Evolutionary conservation across 2,113 vertebrate genomes (phyloP).

Genomic region (Pogonocichla stellata): DNA sequence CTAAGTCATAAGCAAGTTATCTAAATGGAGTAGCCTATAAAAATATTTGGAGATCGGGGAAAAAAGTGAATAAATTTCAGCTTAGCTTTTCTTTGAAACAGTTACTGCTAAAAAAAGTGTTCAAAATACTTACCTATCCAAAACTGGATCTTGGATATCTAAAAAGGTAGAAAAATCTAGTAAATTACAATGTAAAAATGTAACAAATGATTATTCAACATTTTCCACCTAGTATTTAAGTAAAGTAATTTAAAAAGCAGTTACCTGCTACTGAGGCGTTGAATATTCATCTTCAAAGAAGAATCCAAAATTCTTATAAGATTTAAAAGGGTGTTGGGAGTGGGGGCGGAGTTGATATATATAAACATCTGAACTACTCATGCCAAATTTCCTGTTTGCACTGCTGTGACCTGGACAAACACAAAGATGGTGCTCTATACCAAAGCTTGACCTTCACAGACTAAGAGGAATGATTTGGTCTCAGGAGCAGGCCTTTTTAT

Average conservation of each 20-base stretch:
- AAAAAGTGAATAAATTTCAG: background rate
- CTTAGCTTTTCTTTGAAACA: background rate
- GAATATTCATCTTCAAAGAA: background rate
- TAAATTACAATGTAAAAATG: background rate
- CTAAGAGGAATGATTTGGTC: background rate
- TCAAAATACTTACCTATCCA: conserved; percentile 52
- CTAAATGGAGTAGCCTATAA: background rate
- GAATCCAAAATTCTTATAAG: background rate
- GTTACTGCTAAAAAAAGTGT: background rate
- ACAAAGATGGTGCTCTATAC: background rate
- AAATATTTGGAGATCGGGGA: background rate
- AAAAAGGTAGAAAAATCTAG: background rate
- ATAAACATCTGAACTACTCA: background rate
- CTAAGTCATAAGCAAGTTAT: background rate
- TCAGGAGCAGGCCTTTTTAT: background rate
- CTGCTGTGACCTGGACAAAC: background rate
- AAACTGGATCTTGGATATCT: background rate
- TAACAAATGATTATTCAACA: background rate
- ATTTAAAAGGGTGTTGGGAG: background rate
- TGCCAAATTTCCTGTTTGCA: background rate
- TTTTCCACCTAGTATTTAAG: background rate
- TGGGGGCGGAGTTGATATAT: background rate
- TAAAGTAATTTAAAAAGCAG: background rate
- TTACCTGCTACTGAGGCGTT: background rate
- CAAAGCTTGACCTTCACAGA: background rate